Percentiles rank a stretch among this genome's conserved stretches.
phyloP scores from a whole-genome alignment of 2,113 vertebrate species.

The Pachypanchax playfairii region DNA sequence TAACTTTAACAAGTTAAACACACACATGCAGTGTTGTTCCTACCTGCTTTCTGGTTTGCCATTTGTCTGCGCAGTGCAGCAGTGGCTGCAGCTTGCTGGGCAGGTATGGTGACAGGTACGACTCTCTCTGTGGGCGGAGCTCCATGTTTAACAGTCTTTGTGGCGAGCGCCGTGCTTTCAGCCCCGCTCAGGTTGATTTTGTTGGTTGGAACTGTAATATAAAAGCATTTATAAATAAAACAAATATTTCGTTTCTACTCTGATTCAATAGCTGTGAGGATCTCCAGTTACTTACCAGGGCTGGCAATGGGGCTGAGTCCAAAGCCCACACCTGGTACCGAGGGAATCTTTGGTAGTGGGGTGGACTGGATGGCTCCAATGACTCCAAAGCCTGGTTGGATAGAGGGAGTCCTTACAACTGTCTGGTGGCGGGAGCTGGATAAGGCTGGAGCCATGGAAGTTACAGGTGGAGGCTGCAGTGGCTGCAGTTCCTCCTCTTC shows the following conservation, averaged over 20 bases:
- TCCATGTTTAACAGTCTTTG: slow-evolving; percentile 93
- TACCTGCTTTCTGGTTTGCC: slow-evolving; percentile 89
- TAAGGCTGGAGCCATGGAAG: slow-evolving; percentile 18
- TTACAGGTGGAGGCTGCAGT: slow-evolving; percentile 38
- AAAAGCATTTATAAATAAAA: neutral
- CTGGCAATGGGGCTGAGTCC: slow-evolving; percentile 69
- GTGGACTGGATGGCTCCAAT: slow-evolving; percentile 76
- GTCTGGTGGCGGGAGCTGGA: slow-evolving; percentile 82
- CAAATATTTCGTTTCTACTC: too few relatives aligned
- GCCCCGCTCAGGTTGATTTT: slow-evolving; percentile 85
- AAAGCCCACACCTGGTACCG: slow-evolving; percentile 49
- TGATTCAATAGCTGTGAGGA: too few relatives aligned
- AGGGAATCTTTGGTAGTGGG: slow-evolving; percentile 80
- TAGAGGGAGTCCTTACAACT: slow-evolving; percentile 87
- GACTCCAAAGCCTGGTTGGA: slow-evolving; percentile 84
- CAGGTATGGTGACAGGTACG: slow-evolving; percentile 81
- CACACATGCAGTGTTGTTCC: slow-evolving; percentile 6
- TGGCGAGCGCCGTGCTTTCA: slow-evolving; percentile 91
- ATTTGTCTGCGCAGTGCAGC: slow-evolving; percentile 91
- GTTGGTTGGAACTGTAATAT: slow-evolving; percentile 65
- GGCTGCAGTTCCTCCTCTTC: slow-evolving; percentile 76
- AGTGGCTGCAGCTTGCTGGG: slow-evolving; percentile 88
- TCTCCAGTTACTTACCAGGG: slow-evolving; percentile 60
- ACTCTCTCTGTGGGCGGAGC: slow-evolving; percentile 79
- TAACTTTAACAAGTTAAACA: too few relatives aligned